Conservation (phyloP, 2,113 vertebrate genomes). For the Tenebrosternarchus preto region DNA sequence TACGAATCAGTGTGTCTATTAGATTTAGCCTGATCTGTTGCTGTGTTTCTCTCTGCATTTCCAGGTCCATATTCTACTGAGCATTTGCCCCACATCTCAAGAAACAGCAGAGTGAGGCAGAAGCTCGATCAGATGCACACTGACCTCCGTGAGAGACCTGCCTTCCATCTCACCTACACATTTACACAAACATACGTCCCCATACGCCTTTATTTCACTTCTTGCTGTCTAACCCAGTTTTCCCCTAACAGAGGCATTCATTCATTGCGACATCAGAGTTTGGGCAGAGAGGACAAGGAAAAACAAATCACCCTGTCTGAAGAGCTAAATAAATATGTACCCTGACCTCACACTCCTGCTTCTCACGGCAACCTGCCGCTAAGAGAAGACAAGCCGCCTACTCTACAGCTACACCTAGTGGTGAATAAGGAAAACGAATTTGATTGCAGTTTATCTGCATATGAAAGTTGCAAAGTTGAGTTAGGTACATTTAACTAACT, state of each 20-base stretch:
- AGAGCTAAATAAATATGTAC: constrained; percentile 30
- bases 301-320: constrained; percentile 1
- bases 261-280: constrained; percentile 10
- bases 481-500: constrained; percentile 1
- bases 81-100: neutral
- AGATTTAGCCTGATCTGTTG: neutral
- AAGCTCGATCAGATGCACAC: constrained; percentile 10
- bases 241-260: constrained; percentile 13
- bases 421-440: neutral
- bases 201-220: neutral
- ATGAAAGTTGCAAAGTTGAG: constrained; percentile 7
- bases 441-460: neutral
- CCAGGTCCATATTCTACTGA: neutral
- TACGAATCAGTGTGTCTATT: neutral
- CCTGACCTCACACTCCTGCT: neutral
- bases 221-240: constrained; percentile 23
- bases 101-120: constrained; percentile 3
- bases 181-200: constrained; percentile 18
- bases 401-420: constrained; percentile 31
- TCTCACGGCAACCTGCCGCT: neutral
- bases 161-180: constrained; percentile 39
- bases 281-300: neutral
- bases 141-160: neutral
- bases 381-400: neutral
- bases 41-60: neutral